A percentile compares a stretch with the other conserved stretches of the same genome.
Conservation (phyloP, 2,113 vertebrate species). For the Pionites leucogaster region DNA sequence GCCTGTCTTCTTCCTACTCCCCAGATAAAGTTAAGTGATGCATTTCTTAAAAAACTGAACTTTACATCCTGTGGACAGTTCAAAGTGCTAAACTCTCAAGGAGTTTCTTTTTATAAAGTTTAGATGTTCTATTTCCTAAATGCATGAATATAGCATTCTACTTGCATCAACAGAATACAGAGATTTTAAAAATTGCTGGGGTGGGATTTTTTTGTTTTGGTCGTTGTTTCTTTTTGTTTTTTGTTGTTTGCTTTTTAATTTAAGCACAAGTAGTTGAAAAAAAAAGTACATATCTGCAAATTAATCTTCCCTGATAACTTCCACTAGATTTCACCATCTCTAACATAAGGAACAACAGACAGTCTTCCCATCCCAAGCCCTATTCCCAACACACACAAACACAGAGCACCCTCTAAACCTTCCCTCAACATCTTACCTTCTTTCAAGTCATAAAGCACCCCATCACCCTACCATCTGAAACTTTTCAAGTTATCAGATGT, state of each 20-base stretch:
- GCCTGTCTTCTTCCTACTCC: neutral
- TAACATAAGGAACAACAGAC: neutral
- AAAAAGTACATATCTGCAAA: neutral
- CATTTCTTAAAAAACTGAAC: neutral
- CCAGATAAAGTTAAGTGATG: neutral
- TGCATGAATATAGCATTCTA: neutral
- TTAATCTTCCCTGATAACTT: neutral
- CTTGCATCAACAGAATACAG: neutral
- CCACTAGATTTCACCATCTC: neutral
- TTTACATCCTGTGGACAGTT: neutral
- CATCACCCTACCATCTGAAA: neutral
- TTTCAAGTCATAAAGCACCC: neutral
- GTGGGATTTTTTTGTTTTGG: neutral
- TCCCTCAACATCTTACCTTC: neutral
- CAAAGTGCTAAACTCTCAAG: neutral
- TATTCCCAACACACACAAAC: neutral
- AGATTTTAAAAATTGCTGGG: neutral
- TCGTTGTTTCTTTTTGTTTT: rapidly evolving
- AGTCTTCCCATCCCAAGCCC: neutral
- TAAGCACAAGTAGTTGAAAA: neutral
- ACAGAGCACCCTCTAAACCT: neutral
- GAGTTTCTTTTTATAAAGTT: neutral
- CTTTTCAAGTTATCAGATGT: conserved; percentile 32
- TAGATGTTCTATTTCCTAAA: neutral
- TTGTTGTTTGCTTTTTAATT: neutral